Evolutionary conservation across 2,113 vertebrate genomes (phyloP), one percentile per base, ranked within the genome.

Genomic region (Dendropsophus ebraccatus): DNA sequence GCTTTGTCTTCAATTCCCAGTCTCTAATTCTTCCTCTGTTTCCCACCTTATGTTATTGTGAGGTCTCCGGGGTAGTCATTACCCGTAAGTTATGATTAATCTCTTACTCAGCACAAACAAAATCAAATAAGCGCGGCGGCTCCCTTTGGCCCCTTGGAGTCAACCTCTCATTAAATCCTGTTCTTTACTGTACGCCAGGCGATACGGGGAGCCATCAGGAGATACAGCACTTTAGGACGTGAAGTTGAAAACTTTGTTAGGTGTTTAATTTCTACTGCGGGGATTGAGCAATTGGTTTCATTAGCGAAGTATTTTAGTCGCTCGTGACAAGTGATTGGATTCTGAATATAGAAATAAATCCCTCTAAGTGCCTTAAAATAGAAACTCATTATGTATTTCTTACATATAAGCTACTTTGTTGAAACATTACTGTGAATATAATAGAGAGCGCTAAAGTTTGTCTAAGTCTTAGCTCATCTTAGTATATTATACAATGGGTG

Each of bases 51-150:
- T 56, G 30, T 49, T 79, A 60, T 81, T 74, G 17, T 11, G 13
- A 17, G 21, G 23, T 87, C 86, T 75, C 88, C 35, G 28, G 28
- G 73, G 89, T 50, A 58, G 77, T 88, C 87, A 89, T 89, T 89
- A 89, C 65, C 76, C 14, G 78, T 56, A 67, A 69, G 67, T 87
- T 65, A 75, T 83, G 79, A 83, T 89, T 87, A 87, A 88, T 87
- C 83, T 85, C 76, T 73, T 77, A 72, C 87, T 88, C 87, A 89
- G 88, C 89, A 87, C 81, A 87, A 87, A 85, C 82, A 56, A 72
- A 76, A 89, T 67, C 72, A 60, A 82, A 87, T 67, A 62, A 81
- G 60, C 54, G 25, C 1, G 19, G 23, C 28, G 19, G 23, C 28
- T 81, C 78, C 85, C 77, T 35, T 81, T 9, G 85, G 85, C 37